Evolutionary conservation across 2,888 invertebrate genomes (phyloP), one percentile per base, ranked within the genome.

Genomic region (Thysanoteuthis rhombus): DNA sequence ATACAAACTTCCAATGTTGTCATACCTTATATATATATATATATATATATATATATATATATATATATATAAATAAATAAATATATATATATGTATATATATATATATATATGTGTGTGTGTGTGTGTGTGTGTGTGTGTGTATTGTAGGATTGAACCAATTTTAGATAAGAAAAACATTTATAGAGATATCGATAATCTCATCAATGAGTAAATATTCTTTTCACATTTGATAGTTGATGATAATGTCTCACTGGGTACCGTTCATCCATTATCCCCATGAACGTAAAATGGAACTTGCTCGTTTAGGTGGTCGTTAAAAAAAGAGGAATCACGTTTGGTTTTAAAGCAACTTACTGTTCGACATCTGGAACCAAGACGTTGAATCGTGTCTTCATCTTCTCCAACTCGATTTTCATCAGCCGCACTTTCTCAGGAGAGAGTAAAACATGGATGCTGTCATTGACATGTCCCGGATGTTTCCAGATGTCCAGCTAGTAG

Each of bases 401-500:
- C 16, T 92, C 52, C 58, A 92, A 12, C 38, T 42, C 47, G 36
- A 92, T 92, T 58, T 52, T 52, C 52, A 92, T 47, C 12, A 92
- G 28, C n/a, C 38, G 47, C 10, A n/a, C 32, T 36, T 92, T 42
- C 38, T 58, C 92, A 45, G 92, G 92, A n/a, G 45, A 45, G 22
- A 92, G 45, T 45, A 38, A 42, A 12, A 92, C 38, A 39, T 92
- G 92, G 12, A 92, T n/a, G 58, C 52, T 52, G 92, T 92, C 92
- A 38, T 92, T 47, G 12, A 52, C 42, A 16, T 58, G 45, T n/a
- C 28, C 40, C 4, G 92, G 52, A n/a, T n/a, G 47, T 47, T 92
- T 92, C 92, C 92, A 92, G 36, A 92, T 38, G 47, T 92, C 92
- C 28, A 92, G 47, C 92, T 92, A 38, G 36, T 36, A 58, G 52